Conservation (phyloP, 2,797 vertebrate species). For the Cirrhinus molitorella region DNA sequence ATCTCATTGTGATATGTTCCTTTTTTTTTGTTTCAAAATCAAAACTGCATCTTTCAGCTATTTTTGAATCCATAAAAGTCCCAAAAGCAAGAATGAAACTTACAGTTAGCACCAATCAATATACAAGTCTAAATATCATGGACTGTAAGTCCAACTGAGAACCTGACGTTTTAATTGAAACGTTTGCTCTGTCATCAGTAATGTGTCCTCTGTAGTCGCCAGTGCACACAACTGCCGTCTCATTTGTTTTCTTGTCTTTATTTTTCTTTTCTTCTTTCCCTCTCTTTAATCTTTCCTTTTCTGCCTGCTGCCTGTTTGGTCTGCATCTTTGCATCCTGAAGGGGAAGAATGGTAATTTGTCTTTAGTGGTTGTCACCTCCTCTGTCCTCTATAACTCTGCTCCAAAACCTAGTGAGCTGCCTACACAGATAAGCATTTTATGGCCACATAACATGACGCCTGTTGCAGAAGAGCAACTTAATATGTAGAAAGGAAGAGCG, state of each 20-base stretch:
- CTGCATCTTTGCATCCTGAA: constrained; percentile 66
- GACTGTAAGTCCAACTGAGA: not conserved
- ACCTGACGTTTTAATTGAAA: not conserved
- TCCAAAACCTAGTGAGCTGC: not conserved
- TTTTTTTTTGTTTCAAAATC: not conserved
- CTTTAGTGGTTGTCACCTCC: constrained; percentile 41
- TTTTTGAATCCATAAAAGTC: not conserved
- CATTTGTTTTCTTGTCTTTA: constrained; percentile 63
- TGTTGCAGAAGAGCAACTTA: too few species aligned
- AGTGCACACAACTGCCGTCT: constrained; percentile 67
- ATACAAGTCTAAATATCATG: not conserved
- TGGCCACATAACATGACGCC: not conserved
- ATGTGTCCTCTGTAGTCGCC: constrained; percentile 35
- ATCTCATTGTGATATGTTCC: not conserved
- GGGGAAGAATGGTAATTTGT: constrained; percentile 65
- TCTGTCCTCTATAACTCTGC: constrained; percentile 22
- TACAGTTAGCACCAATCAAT: not conserved
- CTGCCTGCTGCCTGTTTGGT: constrained; percentile 64
- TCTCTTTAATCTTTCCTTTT: constrained; percentile 56
- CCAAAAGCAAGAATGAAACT: not conserved
- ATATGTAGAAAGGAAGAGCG: too few species aligned
- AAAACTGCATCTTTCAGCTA: not conserved
- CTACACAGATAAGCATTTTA: not conserved
- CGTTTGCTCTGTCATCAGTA: constrained; percentile 21
- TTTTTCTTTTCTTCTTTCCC: constrained; percentile 56